A percentile compares a stretch with the other conserved stretches of the same genome.
These are phyloP conservation scores for Sciurus vulgaris DNA, from an alignment of 2,797 vertebrate species.

Conservation along the genomic window DNA sequence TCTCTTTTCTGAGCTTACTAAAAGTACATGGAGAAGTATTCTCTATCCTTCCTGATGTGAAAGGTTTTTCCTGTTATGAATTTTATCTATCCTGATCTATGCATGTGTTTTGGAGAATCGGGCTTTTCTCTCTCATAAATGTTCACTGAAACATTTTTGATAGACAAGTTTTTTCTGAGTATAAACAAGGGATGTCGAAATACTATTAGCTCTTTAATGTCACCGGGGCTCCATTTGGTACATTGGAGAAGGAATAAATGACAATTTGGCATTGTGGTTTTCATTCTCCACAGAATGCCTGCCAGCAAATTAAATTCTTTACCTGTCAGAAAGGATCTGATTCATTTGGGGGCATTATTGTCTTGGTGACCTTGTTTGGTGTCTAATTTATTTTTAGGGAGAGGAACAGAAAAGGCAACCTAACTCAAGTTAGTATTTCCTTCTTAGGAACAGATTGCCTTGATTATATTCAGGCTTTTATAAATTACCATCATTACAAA, in stretches of 20 bases:
- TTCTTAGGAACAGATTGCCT: constrained; percentile 52
- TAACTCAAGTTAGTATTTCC: constrained; percentile 58
- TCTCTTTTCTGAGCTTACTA: neutral
- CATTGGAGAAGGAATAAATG: neutral
- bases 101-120: neutral
- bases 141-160: neutral
- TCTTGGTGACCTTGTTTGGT: constrained; percentile 63
- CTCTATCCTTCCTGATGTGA: neutral
- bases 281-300: constrained; percentile 43
- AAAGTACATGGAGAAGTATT: neutral
- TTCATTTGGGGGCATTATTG: constrained; percentile 42
- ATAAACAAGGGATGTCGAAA: neutral
- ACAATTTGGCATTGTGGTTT: neutral
- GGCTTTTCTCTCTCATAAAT: neutral
- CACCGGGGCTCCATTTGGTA: neutral
- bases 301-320: constrained; percentile 40
- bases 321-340: constrained; percentile 38
- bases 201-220: neutral
- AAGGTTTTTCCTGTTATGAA: neutral
- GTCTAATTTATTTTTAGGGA: constrained; percentile 65
- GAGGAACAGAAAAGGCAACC: constrained; percentile 12
- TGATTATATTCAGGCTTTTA: constrained; percentile 33
- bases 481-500: neutral
- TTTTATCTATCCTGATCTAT: constrained; percentile 1
- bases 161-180: neutral